Evolutionary conservation across 92 coral and sea anemone species (phyloP), one percentile per base, ranked within the genome.

Genomic region (Paramuricea clavata): DNA sequence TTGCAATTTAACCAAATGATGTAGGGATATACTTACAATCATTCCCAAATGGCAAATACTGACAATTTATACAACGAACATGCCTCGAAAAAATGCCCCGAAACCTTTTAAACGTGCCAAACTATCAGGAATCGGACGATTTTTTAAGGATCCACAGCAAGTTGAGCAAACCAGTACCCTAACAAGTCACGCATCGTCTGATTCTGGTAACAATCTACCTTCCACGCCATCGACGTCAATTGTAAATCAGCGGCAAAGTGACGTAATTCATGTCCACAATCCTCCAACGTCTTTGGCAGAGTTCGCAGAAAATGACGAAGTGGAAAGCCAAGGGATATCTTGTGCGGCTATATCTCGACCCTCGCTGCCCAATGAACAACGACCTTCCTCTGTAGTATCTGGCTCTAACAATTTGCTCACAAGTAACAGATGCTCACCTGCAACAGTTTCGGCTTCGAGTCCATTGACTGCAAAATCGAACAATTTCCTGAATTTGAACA

Each of bases 351-450:
- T 65, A 22, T 65, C 34, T 65, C 77, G 26, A 39, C 44, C 77
- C 77, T 41, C 57, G 80, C 60, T 39, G 27, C 60, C 80, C 80
- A 74, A 74, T 44, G 60, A 74, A 44, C 80, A 74, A 74, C 57
- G 33, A 73, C 54, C 78, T 73, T 73, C 31, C 52, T 22, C 78
- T 73, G 78, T 2, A 74, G 80, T 19, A 43, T 74, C 54, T 30
- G 32, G 80, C 59, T 74, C 31, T 43, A 74, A 31, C 80, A 47
- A 74, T 74, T 74, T 74, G 41, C 59, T 74, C 19, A 74, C 59
- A 74, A 74, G 80, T 74, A 74, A 44, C 80, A 74, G 80, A 41
- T 74, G 80, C 59, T 74, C 80, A 74, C 12, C 80, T 44, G 80
- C 57, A 41, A 74, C 59, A 74, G 80, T 74, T 23, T 74, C 80